These are phyloP conservation scores for Adelognathus sp. DNA, from an alignment of 2,888 invertebrate species.

Conservation along the genomic window DNA sequence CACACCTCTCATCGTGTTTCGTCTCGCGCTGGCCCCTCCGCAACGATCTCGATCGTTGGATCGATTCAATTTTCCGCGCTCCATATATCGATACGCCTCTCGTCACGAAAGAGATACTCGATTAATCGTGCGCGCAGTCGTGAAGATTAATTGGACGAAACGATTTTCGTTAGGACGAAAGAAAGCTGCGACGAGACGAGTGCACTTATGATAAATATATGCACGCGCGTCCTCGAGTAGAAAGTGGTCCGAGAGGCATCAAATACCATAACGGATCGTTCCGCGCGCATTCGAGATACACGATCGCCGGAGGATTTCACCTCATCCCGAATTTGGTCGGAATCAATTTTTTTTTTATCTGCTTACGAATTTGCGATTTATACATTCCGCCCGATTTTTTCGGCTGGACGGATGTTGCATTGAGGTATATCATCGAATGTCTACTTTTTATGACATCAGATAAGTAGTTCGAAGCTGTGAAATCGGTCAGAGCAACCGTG, in stretches of 20 bases:
- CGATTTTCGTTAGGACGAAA: neutral
- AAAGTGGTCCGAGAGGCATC: slow-evolving; percentile 37
- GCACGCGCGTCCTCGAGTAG: neutral
- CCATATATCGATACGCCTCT: neutral
- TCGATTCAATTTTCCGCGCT: slow-evolving; percentile 6
- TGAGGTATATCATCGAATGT: too few relatives aligned
- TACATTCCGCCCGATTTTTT: neutral
- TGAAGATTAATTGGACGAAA: neutral
- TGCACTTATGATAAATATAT: slow-evolving; percentile 6
- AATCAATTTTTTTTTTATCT: neutral
- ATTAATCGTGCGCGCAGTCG: neutral
- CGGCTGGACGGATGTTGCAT: neutral
- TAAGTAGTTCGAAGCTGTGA: too few relatives aligned
- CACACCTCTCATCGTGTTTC: slow-evolving; percentile 31
- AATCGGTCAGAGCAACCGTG: too few relatives aligned
- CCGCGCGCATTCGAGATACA: slow-evolving; percentile 22
- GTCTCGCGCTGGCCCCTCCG: slow-evolving; percentile 11
- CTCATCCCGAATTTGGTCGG: slow-evolving; percentile 3
- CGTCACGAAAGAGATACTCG: neutral
- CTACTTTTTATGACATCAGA: too few relatives aligned
- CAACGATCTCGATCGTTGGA: slow-evolving; percentile 10
- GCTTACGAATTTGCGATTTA: neutral
- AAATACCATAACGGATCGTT: slow-evolving; percentile 19
- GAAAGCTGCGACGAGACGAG: neutral
- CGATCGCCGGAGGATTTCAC: slow-evolving; percentile 19